Percentiles rank a stretch among this genome's conserved stretches.
phyloP scores from a whole-genome alignment of 2,888 invertebrate genomes.

The Patella depressa region DNA sequence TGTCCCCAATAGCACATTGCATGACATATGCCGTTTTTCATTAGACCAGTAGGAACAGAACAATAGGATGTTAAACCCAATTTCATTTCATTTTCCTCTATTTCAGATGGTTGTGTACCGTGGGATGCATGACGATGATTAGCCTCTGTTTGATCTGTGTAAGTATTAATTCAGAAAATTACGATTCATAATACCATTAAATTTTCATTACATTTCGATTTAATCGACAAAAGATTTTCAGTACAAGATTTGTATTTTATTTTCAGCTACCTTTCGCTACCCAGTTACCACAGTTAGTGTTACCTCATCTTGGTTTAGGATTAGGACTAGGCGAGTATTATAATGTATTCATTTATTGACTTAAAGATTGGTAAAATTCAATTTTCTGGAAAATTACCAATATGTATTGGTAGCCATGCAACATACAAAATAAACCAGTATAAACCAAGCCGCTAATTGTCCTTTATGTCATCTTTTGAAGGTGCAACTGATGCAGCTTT shows the following conservation, averaged over 20 bases:
- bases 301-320: conserved; percentile 86
- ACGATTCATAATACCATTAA: too few relatives aligned
- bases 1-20: too few relatives aligned
- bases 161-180: conserved; percentile 50
- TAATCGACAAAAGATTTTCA: too few relatives aligned
- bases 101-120: conserved; percentile 77
- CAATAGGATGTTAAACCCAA: too few relatives aligned
- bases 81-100: neutral
- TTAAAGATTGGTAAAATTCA: neutral
- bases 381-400: too few relatives aligned
- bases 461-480: conserved; percentile 33
- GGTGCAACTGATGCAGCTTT: conserved; percentile 83
- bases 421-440: too few relatives aligned
- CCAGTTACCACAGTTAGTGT: conserved; percentile 77
- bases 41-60: too few relatives aligned
- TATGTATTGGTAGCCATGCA: too few relatives aligned
- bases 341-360: neutral
- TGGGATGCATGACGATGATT: conserved; percentile 77
- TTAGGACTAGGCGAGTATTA: conserved; percentile 79
- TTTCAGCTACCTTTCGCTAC: conserved; percentile 78
- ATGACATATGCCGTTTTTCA: too few relatives aligned
- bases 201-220: too few relatives aligned
- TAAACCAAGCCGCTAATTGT: neutral
- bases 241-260: conserved; percentile 4
- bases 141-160: conserved; percentile 79